Conservation (phyloP, 2,113 vertebrate species). For the Dolichallabes microphthalmus region DNA sequence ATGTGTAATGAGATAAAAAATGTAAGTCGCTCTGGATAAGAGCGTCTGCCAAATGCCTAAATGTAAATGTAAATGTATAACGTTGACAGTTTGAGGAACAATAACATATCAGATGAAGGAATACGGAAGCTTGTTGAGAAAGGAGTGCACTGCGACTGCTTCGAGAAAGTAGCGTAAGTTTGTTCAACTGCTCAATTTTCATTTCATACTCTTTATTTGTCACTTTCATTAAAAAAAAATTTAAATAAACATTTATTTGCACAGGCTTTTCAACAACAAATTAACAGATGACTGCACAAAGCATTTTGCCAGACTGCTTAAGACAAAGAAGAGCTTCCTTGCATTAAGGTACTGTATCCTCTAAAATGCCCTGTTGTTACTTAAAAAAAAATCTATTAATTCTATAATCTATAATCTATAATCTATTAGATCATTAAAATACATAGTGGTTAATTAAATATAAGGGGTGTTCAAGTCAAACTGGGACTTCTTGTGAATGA, state of each 20-base stretch:
- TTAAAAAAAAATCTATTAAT: neutral
- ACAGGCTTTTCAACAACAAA: constrained; percentile 84
- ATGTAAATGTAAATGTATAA: too few species aligned
- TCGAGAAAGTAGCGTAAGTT: constrained; percentile 82
- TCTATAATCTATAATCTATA: too few species aligned
- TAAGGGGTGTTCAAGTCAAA: too few species aligned
- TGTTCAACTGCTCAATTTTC: neutral
- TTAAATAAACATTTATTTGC: constrained; percentile 2
- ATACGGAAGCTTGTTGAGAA: constrained; percentile 72
- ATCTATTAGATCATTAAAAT: too few species aligned
- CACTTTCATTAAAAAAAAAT: neutral
- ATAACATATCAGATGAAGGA: constrained; percentile 81
- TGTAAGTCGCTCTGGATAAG: too few species aligned
- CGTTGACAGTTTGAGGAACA: constrained; percentile 76
- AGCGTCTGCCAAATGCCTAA: too few species aligned
- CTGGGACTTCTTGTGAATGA: too few species aligned
- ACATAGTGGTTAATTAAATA: neutral
- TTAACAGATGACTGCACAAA: constrained; percentile 76
- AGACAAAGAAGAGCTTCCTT: constrained; percentile 74
- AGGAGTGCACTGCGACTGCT: constrained; percentile 69
- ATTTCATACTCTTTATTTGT: neutral
- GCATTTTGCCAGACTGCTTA: constrained; percentile 74
- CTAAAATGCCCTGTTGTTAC: neutral
- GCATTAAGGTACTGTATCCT: constrained; percentile 75
- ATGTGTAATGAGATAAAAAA: too few species aligned